Evolutionary conservation across 2,797 vertebrate species (phyloP).

Genomic region (Anomalospiza imberbis): DNA sequence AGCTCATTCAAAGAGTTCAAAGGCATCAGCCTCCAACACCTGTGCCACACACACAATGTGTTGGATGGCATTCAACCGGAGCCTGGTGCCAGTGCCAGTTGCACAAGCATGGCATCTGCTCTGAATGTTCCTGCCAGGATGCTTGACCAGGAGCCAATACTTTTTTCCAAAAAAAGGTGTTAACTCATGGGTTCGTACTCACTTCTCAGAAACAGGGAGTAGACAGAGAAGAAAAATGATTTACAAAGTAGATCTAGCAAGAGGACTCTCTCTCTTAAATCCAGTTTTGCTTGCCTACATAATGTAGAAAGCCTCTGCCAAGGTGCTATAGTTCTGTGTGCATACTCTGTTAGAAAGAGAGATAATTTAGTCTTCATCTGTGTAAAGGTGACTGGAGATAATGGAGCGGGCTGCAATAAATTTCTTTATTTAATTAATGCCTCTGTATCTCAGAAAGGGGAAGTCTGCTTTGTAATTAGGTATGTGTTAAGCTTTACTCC

Average conservation of each 20-base stretch:
- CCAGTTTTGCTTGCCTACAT: background rate
- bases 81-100: background rate
- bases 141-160: background rate
- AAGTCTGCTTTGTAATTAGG: conserved; percentile 49
- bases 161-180: background rate
- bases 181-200: background rate
- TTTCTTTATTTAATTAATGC: conserved; percentile 61
- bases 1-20: conserved; percentile 8
- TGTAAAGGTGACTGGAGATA: conserved; percentile 64
- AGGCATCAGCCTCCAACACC: conserved; percentile 23
- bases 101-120: conserved; percentile 8
- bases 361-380: conserved; percentile 40
- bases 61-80: background rate
- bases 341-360: background rate
- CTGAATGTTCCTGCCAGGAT: background rate
- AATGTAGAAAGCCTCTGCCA: background rate
- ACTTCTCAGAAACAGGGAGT: background rate
- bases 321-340: background rate
- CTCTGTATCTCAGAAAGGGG: conserved; percentile 5
- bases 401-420: conserved; percentile 58
- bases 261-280: background rate
- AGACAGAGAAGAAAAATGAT: background rate
- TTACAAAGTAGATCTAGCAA: background rate
- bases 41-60: background rate
- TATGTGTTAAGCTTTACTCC: background rate